Percentiles rank a stretch among this genome's conserved stretches.
These are phyloP conservation scores for Oryzias woworae DNA, from an alignment of 2,113 vertebrate species.

Conservation along the genomic window DNA sequence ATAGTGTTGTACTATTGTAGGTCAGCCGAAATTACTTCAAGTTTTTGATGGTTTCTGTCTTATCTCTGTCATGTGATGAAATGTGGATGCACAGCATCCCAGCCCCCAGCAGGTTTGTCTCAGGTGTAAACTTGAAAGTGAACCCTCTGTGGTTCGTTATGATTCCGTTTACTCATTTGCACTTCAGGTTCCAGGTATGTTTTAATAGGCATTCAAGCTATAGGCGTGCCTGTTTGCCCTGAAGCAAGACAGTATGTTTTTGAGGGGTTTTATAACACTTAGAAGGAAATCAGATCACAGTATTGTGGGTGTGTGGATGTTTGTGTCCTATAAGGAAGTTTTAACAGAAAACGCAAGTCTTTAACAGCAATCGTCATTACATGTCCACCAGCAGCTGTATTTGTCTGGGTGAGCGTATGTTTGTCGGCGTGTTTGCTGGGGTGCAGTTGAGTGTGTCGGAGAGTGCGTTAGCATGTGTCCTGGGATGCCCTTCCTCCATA, in stretches of 20 bases:
- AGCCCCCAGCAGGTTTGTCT: slow-evolving; percentile 18
- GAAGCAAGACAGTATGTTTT: slow-evolving; percentile 42
- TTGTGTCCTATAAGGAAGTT: background rate
- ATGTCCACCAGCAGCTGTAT: slow-evolving; percentile 76
- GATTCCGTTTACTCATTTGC: too few relatives aligned
- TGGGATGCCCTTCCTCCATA: slow-evolving; percentile 76
- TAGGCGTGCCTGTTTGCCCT: slow-evolving; percentile 23
- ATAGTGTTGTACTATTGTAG: slow-evolving; percentile 2
- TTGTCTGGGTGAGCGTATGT: slow-evolving; percentile 71
- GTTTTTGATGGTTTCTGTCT: background rate
- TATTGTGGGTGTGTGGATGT: slow-evolving; percentile 13
- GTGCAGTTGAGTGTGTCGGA: slow-evolving; percentile 14
- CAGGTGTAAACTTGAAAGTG: slow-evolving; percentile 8
- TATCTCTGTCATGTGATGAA: slow-evolving; percentile 11
- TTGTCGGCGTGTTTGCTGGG: slow-evolving; percentile 52
- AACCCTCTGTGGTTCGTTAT: background rate
- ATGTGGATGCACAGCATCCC: background rate
- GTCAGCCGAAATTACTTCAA: too few relatives aligned
- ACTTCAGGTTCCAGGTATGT: slow-evolving; percentile 6
- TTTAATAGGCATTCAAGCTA: slow-evolving; percentile 16
- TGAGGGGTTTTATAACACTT: slow-evolving; percentile 35
- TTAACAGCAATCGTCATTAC: slow-evolving; percentile 64
- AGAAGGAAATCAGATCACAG: slow-evolving; percentile 45
- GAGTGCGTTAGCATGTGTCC: slow-evolving; percentile 63
- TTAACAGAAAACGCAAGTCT: slow-evolving; percentile 50